Base-by-base conservation (phyloP, 1,140 invertebrate species). In the Pseudomyrmex gracilis region DNA sequence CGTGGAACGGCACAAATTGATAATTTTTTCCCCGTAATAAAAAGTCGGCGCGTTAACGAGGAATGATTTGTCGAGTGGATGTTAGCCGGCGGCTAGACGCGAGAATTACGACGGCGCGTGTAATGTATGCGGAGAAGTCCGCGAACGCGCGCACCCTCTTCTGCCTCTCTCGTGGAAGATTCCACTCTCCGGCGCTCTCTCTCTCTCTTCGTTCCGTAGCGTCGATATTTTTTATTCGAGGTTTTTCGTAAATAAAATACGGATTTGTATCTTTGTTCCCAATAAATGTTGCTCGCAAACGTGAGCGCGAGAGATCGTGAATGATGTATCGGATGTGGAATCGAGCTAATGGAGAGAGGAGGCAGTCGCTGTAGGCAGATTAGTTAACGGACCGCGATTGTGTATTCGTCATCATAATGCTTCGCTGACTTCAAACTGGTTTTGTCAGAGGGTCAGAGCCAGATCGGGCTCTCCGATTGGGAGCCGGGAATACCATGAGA, bases 391-490 rank as follows among this genome's bases (percentile, higher is more conserved):
- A 77, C 83, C 87, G 84, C 77, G 83, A 71, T 87, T 89, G 87
- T 80, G 77, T 89, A 89, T 88, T 90, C 90, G 88, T 82, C 85
- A 88, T 89, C 88, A 91, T 91, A 90, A 90, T 90, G 90, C 89
- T 88, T 90, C 84, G 80, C 83, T 78, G 84, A 74, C 80, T 88
- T 77, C 77, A 86, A 92, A 92, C 90, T 90, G 90, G 90, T 92
- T 92, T 90, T 70, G 34, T 34, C 34, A 22, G 60, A 85, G 67
- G 63, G 55, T 60, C 86, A 63, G 15, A 55, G 82, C 58, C 45
- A 20, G 22, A 66, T 55, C 74, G 22, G 45, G 55, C 60, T 66
- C 43, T 24, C 34, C 34, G 80, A 78, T 70, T 47, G 17, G 64
- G 17, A 73, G 34, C 24, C 58, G 34, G 51, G 47, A 63, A 68